phyloP scores from a whole-genome alignment of 1,140 invertebrate genomes.

The Goniozus legneri region DNA sequence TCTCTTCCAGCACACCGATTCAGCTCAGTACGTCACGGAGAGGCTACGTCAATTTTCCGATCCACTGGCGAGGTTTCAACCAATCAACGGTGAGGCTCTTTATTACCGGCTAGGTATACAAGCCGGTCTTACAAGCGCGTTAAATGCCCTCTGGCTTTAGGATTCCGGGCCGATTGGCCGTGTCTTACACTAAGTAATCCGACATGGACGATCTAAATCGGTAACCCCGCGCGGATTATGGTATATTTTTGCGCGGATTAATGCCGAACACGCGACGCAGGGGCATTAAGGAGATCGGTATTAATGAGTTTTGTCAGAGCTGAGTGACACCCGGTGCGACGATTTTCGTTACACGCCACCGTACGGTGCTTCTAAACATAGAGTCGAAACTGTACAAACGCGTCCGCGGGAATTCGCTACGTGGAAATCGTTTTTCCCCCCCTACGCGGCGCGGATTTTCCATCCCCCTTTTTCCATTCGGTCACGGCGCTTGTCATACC shows the following conservation, averaged over 20 bases:
- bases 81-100: conserved; percentile 56
- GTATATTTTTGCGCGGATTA: conserved; percentile 55
- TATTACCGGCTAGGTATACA: too few relatives aligned
- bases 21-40: conserved; percentile 53
- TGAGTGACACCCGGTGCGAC: conserved; percentile 50
- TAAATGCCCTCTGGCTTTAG: too few relatives aligned
- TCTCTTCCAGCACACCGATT: conserved; percentile 50
- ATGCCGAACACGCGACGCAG: conserved; percentile 51
- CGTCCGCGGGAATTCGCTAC: too few relatives aligned
- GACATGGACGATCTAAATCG: conserved; percentile 17
- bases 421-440: too few relatives aligned
- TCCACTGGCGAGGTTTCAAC: conserved; percentile 56
- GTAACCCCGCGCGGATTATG: conserved; percentile 15
- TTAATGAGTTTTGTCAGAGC: conserved; percentile 55
- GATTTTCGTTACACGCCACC: too few relatives aligned
- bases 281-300: conserved; percentile 54
- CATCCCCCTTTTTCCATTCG: too few relatives aligned
- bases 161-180: too few relatives aligned
- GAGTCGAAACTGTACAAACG: too few relatives aligned
- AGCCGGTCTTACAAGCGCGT: too few relatives aligned
- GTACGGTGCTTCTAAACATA: too few relatives aligned
- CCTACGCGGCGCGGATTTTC: too few relatives aligned
- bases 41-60: conserved; percentile 56
- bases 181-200: conserved; percentile 12
- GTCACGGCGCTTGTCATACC: conserved; percentile 48